phyloP scores from a whole-genome alignment of 2,888 invertebrate genomes.

The Drosophila anomelani region DNA sequence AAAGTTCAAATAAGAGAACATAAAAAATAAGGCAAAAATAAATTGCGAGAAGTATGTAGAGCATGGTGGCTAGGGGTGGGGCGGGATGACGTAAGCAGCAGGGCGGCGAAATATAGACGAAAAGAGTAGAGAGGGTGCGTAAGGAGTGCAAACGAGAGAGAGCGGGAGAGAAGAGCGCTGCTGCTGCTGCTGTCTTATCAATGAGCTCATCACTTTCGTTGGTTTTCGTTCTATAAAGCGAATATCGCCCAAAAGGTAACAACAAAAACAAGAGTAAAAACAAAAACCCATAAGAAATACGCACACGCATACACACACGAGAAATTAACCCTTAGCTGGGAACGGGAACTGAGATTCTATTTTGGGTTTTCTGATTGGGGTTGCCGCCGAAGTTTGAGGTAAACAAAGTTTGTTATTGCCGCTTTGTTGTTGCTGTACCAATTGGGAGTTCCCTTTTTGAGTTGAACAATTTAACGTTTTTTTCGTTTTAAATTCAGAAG shows the following conservation, averaged over 20 bases:
- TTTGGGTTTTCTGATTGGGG: conserved; percentile 53
- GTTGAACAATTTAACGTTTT: neutral
- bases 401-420: conserved; percentile 50
- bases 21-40: conserved; percentile 9
- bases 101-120: neutral
- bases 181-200: conserved; percentile 36
- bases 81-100: conserved; percentile 50
- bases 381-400: conserved; percentile 43
- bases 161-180: neutral
- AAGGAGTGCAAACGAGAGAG: neutral
- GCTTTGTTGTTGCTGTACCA: conserved; percentile 42
- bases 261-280: conserved; percentile 3
- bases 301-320: conserved; percentile 2
- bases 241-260: neutral
- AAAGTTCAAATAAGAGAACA: conserved; percentile 29
- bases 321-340: conserved; percentile 58
- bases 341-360: conserved; percentile 32
- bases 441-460: neutral
- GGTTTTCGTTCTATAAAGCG: conserved; percentile 8
- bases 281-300: conserved; percentile 4
- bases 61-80: conserved; percentile 19
- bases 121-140: conserved; percentile 15
- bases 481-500: neutral
- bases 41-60: conserved; percentile 36
- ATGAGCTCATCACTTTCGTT: conserved; percentile 49